These are phyloP conservation scores for rat (Rattus norvegicus) DNA, from an alignment of 2,113 vertebrate genomes.

Conservation along the genomic window DNA sequence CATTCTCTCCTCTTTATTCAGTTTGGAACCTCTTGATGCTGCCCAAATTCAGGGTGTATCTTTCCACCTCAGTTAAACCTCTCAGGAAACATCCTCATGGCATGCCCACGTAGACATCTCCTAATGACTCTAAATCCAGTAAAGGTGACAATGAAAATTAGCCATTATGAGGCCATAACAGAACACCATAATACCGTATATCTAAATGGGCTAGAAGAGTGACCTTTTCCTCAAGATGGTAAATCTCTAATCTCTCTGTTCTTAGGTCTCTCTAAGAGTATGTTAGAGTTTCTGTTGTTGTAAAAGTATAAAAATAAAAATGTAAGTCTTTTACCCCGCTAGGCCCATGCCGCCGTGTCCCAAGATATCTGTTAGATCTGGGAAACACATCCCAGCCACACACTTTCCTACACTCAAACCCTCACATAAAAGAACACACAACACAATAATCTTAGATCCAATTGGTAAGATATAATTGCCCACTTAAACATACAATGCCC, in stretches of 20 bases:
- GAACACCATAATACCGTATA: neutral
- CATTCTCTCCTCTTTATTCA: no score
- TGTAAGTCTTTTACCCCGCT: no score
- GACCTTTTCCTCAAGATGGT: neutral
- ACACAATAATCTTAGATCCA: no score
- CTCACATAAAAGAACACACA: no score
- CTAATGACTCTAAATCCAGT: neutral
- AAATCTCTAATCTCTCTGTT: neutral
- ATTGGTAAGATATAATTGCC: no score
- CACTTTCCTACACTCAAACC: no score
- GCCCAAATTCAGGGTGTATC: neutral
- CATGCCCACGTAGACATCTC: neutral
- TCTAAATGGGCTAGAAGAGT: neutral
- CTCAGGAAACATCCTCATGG: neutral
- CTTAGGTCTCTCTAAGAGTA: neutral
- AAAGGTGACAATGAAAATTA: neutral
- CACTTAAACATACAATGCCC: no score
- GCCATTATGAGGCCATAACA: neutral
- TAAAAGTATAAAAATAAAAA: no score
- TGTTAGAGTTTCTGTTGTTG: neutral
- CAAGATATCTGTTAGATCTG: no score
- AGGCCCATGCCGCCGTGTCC: no score
- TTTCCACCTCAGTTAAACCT: neutral
- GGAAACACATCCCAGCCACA: no score
- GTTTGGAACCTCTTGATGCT: no score